Base-by-base conservation (phyloP, 2,888 invertebrate genomes). In the Belgica antarctica region DNA sequence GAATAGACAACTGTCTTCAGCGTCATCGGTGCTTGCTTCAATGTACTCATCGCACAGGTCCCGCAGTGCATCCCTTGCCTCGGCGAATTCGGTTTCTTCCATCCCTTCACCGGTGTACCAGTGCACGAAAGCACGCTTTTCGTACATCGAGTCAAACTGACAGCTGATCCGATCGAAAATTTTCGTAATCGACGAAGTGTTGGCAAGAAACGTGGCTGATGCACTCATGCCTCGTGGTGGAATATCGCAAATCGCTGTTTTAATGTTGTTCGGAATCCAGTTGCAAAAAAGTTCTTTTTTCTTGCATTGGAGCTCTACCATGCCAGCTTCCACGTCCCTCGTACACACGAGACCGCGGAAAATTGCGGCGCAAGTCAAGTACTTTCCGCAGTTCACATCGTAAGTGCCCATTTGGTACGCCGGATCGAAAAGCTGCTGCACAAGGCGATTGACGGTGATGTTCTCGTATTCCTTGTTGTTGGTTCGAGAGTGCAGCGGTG, bases 31-130 rank as follows among this genome's bases (percentile, higher is more conserved):
- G n/a, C n/a, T n/a, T n/a, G n/a, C n/a, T 31, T 52, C 52, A 62
- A 66, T 59, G 76, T 90, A 90, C 73, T 89, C 89, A 0, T 87
- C 85, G 24, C 88, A 84, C 24, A 88, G 79, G 71, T 86, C 85
- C 75, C 85, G 88, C 85, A 92, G 86, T 81, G 90, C 91, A 74
- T 88, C 86, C 77, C 90, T 90, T 0, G 92, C 92, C 76, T 92
- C 91, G 0, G 87, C 87, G 78, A 92, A 92, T 78, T 92, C 91
- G 85, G 89, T 85, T 77, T 91, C 90, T 76, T 92, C 92, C 92
- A 92, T 92, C 24, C 92, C 92, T 78, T 92, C 92, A 10, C 90
- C 90, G 0, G 89, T 90, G 80, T 90, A 92, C 92, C 90, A 92
- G 79, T 92, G 92, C 24, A 92, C 81, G 84, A 92, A 92, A 52